A percentile compares a stretch with the other conserved stretches of the same genome.
These are phyloP conservation scores for Aricia artaxerxes DNA, from an alignment of 2,888 invertebrate genomes.

Conservation along the genomic window DNA sequence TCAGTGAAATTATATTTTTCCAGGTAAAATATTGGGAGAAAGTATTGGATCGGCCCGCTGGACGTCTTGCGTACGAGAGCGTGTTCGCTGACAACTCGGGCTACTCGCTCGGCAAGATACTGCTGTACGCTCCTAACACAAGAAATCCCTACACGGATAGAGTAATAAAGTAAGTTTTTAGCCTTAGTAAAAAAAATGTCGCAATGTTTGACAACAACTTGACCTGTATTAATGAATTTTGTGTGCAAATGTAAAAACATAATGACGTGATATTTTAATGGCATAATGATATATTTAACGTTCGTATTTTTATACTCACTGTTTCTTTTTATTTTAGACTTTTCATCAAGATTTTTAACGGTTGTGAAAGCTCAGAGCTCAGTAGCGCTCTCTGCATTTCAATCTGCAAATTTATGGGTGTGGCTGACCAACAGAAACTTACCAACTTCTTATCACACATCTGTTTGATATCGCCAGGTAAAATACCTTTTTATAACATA, in stretches of 20 bases:
- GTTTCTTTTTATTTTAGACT: conserved; percentile 50
- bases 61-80: conserved; percentile 89
- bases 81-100: conserved; percentile 86
- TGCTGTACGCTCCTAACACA: conserved; percentile 90
- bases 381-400: conserved; percentile 65
- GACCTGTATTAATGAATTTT: too few species aligned
- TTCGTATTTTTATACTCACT: not conserved
- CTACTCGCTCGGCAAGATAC: conserved; percentile 87
- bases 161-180: conserved; percentile 82
- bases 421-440: conserved; percentile 67
- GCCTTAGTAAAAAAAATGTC: too few species aligned
- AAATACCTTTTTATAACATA: conserved; percentile 36
- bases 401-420: conserved; percentile 69
- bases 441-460: conserved; percentile 61
- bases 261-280: too few species aligned
- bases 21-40: conserved; percentile 93
- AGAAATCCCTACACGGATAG: conserved; percentile 87
- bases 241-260: too few species aligned
- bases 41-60: conserved; percentile 89
- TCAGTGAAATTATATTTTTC: conserved; percentile 44
- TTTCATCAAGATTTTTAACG: conserved; percentile 71
- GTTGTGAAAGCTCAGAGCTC: conserved; percentile 64
- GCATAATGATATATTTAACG: too few species aligned
- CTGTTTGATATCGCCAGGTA: conserved; percentile 62
- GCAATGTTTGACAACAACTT: not conserved